These are phyloP conservation scores for Microtus pennsylvanicus DNA, from an alignment of 2,113 vertebrate genomes.

Conservation along the genomic window DNA sequence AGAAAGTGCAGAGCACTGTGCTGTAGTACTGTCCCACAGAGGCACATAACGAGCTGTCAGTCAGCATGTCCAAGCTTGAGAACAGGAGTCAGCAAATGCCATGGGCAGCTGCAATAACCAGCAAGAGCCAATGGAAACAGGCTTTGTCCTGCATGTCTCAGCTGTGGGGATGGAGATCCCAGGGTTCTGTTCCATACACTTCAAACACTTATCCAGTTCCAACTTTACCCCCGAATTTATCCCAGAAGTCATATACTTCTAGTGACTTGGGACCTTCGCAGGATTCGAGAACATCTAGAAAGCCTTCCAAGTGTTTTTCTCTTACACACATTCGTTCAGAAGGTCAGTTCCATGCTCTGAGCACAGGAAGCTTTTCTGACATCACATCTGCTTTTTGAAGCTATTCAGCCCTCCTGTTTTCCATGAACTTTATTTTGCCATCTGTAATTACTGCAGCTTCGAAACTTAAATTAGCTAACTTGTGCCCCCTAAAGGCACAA, in stretches of 20 bases:
- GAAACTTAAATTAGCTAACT: constrained; percentile 71
- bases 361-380: constrained; percentile 12
- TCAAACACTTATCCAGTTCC: constrained; percentile 34
- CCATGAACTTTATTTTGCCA: constrained; percentile 58
- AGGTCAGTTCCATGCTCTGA: constrained; percentile 19
- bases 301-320: constrained; percentile 41
- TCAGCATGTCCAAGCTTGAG: background rate
- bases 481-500: constrained; percentile 79
- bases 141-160: background rate
- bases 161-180: background rate
- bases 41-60: background rate
- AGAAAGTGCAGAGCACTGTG: background rate
- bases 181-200: background rate
- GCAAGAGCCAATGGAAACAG: background rate
- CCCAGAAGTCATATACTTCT: constrained; percentile 29
- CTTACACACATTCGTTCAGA: constrained; percentile 31
- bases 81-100: constrained; percentile 39
- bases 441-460: constrained; percentile 35
- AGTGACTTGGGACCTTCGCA: background rate
- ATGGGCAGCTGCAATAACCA: background rate
- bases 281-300: constrained; percentile 29
- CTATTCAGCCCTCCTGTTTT: constrained; percentile 52
- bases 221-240: constrained; percentile 40
- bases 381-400: constrained; percentile 45
- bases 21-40: background rate